A percentile compares a stretch with the other conserved stretches of the same genome.
phyloP scores from a whole-genome alignment of 1,140 invertebrate genomes.

The Himalopsyche phryganea region DNA sequence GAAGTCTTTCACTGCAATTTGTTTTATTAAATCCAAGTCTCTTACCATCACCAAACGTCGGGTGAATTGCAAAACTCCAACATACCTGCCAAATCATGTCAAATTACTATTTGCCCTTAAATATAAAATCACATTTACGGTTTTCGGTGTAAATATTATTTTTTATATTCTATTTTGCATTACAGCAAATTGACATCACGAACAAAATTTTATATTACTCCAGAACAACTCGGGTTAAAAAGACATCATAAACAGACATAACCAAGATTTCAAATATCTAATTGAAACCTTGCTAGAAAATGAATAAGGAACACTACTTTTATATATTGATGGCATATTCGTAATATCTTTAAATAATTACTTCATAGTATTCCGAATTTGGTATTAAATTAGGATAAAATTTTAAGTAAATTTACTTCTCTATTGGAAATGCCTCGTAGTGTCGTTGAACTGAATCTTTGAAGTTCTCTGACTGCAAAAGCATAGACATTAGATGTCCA shows the following conservation, averaged over 20 bases:
- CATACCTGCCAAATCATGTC: conserved; percentile 37
- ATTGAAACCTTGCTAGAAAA: no score
- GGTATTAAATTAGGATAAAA: no score
- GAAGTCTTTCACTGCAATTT: conserved; percentile 31
- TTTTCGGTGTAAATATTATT: not conserved
- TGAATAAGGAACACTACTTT: no score
- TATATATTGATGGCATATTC: no score
- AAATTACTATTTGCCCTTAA: not conserved
- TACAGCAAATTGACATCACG: not conserved
- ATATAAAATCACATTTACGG: not conserved
- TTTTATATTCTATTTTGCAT: not conserved
- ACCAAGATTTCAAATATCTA: no score
- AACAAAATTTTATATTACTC: no score
- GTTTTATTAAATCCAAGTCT: conserved; percentile 15
- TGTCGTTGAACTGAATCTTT: not conserved
- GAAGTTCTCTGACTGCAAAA: not conserved
- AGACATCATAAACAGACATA: no score
- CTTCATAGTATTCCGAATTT: no score
- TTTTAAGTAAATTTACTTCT: not conserved
- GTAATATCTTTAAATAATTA: no score
- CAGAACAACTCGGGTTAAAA: no score
- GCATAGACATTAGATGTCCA: not conserved
- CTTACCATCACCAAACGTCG: conserved; percentile 43
- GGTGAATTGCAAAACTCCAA: conserved; percentile 47
- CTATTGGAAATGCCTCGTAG: conserved; percentile 1